These are phyloP conservation scores for Zaprionus inermis DNA, from an alignment of 1,140 invertebrate genomes.

Conservation along the genomic window DNA sequence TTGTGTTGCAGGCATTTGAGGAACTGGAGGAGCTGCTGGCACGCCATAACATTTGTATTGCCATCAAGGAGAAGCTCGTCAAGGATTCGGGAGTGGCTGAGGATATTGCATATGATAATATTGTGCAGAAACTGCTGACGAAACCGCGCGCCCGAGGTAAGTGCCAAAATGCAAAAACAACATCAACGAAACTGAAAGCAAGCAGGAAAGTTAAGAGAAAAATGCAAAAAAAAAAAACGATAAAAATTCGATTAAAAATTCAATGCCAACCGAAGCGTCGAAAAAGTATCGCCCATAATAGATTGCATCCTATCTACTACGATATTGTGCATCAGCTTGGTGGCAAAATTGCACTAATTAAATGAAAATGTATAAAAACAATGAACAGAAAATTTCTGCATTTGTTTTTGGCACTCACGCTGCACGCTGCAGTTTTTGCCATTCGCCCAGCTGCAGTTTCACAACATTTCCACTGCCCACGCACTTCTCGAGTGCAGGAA, in stretches of 20 bases:
- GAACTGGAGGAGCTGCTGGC: constrained; percentile 94
- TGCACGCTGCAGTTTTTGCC: neutral
- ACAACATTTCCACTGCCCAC: constrained; percentile 6
- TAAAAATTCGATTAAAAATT: constrained; percentile 45
- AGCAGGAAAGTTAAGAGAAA: neutral
- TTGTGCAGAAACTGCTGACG: constrained; percentile 92
- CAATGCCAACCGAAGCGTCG: constrained; percentile 46
- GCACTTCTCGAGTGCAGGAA: constrained; percentile 26
- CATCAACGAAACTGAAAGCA: constrained; percentile 11
- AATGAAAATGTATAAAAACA: constrained; percentile 56
- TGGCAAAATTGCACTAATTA: constrained; percentile 55
- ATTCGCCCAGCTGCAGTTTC: constrained; percentile 1
- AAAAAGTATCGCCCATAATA: constrained; percentile 18
- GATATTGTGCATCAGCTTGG: constrained; percentile 13
- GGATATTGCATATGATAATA: constrained; percentile 93
- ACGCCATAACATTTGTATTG: constrained; percentile 94
- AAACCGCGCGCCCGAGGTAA: constrained; percentile 95
- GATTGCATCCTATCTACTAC: neutral
- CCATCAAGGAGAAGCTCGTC: constrained; percentile 95
- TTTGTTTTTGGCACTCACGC: neutral
- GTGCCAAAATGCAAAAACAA: constrained; percentile 44
- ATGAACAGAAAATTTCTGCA: constrained; percentile 1
- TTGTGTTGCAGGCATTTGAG: constrained; percentile 92
- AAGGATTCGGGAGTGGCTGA: constrained; percentile 97
- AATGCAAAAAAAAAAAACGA: constrained; percentile 12